Conservation (phyloP, 2,113 vertebrate genomes). For the Festucalex cinctus region DNA sequence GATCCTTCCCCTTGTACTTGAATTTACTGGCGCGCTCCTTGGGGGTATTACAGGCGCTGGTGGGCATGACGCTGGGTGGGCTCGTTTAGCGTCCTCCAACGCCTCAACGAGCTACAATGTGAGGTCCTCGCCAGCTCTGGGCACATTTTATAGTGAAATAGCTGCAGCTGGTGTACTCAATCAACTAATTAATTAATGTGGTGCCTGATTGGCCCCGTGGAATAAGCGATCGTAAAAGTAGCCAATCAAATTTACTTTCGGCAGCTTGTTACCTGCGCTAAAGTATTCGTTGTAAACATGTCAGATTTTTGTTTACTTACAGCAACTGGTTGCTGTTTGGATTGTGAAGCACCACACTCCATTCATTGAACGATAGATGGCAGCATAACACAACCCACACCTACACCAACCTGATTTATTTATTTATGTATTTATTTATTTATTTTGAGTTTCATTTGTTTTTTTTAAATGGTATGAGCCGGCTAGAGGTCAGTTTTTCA, state of each 20-base stretch:
- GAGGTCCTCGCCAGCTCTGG: rapidly evolving
- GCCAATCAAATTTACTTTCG: neutral
- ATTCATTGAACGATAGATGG: constrained; percentile 41
- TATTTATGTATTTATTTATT: too few species aligned
- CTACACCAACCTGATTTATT: too few species aligned
- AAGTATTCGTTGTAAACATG: neutral
- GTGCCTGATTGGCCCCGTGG: neutral
- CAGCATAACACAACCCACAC: constrained; percentile 34
- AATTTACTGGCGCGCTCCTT: constrained; percentile 73
- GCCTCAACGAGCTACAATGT: too few species aligned
- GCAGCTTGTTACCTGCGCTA: neutral
- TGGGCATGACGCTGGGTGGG: constrained; percentile 49
- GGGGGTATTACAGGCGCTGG: constrained; percentile 17
- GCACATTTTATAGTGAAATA: constrained; percentile 9
- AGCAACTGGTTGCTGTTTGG: too few species aligned
- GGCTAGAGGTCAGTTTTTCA: too few species aligned
- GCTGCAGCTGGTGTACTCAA: neutral
- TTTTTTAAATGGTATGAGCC: too few species aligned
- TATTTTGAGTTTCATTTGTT: too few species aligned
- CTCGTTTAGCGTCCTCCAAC: neutral
- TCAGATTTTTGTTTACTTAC: too few species aligned
- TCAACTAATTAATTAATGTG: neutral
- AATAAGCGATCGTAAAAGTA: neutral
- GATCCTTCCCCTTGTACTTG: constrained; percentile 86
- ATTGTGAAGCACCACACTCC: neutral